phyloP scores from a whole-genome alignment of 2,797 vertebrate species.

The Rhabdomys pumilio region DNA sequence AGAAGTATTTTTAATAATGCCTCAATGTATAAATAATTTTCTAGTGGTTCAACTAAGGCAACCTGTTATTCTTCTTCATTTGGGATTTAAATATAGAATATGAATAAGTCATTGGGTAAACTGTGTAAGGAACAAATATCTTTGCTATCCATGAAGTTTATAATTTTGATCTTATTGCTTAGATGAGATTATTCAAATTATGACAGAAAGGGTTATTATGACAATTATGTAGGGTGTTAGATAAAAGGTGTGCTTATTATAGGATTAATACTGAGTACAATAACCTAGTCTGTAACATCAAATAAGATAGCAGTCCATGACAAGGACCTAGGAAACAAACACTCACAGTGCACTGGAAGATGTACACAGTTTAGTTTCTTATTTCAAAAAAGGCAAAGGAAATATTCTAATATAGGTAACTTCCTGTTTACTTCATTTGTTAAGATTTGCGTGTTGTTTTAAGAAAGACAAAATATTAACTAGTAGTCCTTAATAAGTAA shows the following conservation, averaged over 20 bases:
- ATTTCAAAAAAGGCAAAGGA: slow-evolving; percentile 67
- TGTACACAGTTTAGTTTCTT: slow-evolving; percentile 48
- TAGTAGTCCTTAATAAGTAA: not conserved
- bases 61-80: slow-evolving; percentile 62
- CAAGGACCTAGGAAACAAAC: slow-evolving; percentile 79
- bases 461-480: slow-evolving; percentile 29
- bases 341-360: slow-evolving; percentile 74
- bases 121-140: slow-evolving; percentile 57
- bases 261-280: slow-evolving; percentile 78
- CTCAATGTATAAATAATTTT: slow-evolving; percentile 13
- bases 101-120: not conserved
- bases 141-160: slow-evolving; percentile 73
- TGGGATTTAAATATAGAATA: slow-evolving; percentile 59
- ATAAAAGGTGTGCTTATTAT: slow-evolving; percentile 76
- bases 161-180: slow-evolving; percentile 83
- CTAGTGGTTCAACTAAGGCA: not conserved
- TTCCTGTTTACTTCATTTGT: slow-evolving; percentile 70
- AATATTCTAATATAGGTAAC: slow-evolving; percentile 76
- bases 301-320: slow-evolving; percentile 80
- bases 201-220: slow-evolving; percentile 86
- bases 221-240: slow-evolving; percentile 80
- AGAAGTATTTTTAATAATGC: slow-evolving; percentile 26
- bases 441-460: slow-evolving; percentile 54
- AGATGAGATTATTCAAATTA: slow-evolving; percentile 87
- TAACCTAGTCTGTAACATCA: slow-evolving; percentile 84